Evolutionary conservation across 2,797 vertebrate genomes (phyloP).

Genomic region (Tokudaia tokunoshimensis): DNA sequence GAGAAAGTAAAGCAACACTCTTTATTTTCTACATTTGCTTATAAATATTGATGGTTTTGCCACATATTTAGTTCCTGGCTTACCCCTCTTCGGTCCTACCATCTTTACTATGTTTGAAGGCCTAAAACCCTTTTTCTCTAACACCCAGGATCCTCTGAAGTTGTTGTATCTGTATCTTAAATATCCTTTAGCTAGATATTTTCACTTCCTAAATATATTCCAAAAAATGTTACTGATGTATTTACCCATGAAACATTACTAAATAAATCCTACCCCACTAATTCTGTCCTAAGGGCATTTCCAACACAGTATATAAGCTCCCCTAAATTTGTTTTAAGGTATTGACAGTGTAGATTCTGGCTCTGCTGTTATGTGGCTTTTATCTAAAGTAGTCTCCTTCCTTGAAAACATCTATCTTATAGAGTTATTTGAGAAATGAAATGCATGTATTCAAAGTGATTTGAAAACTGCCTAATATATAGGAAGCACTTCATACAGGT

Average conservation of each 20-base stretch:
- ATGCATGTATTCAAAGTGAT: background rate
- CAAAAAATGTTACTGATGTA: background rate
- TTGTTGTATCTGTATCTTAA: background rate
- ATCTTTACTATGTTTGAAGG: background rate
- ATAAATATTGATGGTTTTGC: background rate
- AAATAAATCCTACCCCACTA: background rate
- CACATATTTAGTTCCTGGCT: background rate
- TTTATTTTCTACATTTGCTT: background rate
- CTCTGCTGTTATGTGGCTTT: background rate
- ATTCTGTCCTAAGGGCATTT: background rate
- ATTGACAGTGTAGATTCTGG: background rate
- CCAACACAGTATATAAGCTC: background rate
- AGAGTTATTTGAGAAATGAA: background rate
- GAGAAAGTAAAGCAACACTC: background rate
- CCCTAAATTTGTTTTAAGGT: background rate
- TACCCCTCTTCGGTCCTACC: background rate
- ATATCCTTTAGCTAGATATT: background rate
- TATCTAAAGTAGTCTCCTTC: background rate
- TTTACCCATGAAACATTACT: background rate
- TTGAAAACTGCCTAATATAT: background rate
- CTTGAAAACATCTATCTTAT: background rate
- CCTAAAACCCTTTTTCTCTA: background rate
- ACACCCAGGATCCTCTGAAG: background rate
- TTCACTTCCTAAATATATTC: background rate
- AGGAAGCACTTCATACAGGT: background rate